Conservation (phyloP, 2,797 vertebrate species). For the Chiloscyllium punctatum region DNA sequence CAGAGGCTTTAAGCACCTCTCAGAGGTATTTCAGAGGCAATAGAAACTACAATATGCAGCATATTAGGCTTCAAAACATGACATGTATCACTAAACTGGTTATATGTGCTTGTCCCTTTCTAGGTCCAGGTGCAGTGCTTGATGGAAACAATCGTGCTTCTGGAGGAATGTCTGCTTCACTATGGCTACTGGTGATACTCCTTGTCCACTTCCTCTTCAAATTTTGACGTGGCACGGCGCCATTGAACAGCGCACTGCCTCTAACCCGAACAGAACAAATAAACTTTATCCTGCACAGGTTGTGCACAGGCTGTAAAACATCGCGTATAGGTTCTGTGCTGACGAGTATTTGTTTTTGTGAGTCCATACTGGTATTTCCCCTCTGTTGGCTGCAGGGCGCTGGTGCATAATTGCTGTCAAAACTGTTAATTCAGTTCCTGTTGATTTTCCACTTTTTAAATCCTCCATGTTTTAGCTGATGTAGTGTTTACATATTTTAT, state of each 20-base stretch:
- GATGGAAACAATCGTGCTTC: conserved; percentile 77
- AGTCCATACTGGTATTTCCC: conserved; percentile 36
- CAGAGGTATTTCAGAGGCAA: neutral
- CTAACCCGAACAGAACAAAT: conserved; percentile 38
- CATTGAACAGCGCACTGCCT: conserved; percentile 38
- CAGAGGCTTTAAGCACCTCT: neutral
- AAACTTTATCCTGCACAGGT: conserved; percentile 36
- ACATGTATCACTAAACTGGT: neutral
- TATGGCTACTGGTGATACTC: conserved; percentile 73
- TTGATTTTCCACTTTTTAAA: conserved; percentile 26
- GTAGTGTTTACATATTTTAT: conserved; percentile 29
- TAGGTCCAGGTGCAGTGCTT: conserved; percentile 88
- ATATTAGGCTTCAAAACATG: neutral
- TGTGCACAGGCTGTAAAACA: conserved; percentile 36
- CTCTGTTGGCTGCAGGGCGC: conserved; percentile 36
- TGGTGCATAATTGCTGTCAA: conserved; percentile 34
- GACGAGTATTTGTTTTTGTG: conserved; percentile 34
- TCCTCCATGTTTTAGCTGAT: conserved; percentile 37
- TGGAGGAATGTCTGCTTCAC: conserved; percentile 62
- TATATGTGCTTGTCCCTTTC: conserved; percentile 10
- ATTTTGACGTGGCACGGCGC: conserved; percentile 65
- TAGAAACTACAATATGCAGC: neutral
- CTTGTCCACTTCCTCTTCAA: conserved; percentile 74
- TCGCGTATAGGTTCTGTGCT: conserved; percentile 37
- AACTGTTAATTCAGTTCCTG: conserved; percentile 26